Evolutionary conservation across 2,888 invertebrate species (phyloP).

Genomic region (Amblyjoppa fuscipennis): DNA sequence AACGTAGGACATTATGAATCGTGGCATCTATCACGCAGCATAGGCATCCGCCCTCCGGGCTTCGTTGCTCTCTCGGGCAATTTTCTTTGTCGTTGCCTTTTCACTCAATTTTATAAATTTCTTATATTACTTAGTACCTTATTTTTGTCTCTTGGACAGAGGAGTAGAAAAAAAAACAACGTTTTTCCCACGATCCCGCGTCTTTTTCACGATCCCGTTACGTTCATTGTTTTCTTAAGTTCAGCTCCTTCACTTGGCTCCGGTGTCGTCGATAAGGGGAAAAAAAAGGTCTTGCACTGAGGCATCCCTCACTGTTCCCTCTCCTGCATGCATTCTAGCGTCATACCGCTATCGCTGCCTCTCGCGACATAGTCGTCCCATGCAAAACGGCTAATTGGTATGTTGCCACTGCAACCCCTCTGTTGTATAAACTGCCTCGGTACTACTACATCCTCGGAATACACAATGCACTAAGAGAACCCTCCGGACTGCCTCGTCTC

Average conservation of each 20-base stretch:
- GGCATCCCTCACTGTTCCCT: not conserved
- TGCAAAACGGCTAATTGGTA: conserved; percentile 80
- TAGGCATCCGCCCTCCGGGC: conserved; percentile 19
- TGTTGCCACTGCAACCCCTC: conserved; percentile 76
- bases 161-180: not conserved
- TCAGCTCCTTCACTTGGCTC: not conserved
- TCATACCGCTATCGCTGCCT: conserved; percentile 5
- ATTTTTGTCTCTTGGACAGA: conserved; percentile 15
- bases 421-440: conserved; percentile 75
- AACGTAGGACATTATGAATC: conserved; percentile 65
- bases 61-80: not conserved
- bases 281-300: not conserved
- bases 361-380: conserved; percentile 61
- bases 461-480: conserved; percentile 76
- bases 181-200: not conserved
- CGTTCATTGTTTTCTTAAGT: conserved; percentile 1
- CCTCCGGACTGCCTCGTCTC: conserved; percentile 41
- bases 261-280: not conserved
- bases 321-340: not conserved
- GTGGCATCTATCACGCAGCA: conserved; percentile 67
- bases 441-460: conserved; percentile 73
- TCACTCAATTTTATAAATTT: conserved; percentile 16
- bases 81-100: not conserved
- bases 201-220: conserved; percentile 8
- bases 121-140: not conserved